A percentile compares a stretch with the other conserved stretches of the same genome.
Evolutionary conservation across 1,140 invertebrate genomes (phyloP).

Genomic region (Phocides pigmalion): DNA sequence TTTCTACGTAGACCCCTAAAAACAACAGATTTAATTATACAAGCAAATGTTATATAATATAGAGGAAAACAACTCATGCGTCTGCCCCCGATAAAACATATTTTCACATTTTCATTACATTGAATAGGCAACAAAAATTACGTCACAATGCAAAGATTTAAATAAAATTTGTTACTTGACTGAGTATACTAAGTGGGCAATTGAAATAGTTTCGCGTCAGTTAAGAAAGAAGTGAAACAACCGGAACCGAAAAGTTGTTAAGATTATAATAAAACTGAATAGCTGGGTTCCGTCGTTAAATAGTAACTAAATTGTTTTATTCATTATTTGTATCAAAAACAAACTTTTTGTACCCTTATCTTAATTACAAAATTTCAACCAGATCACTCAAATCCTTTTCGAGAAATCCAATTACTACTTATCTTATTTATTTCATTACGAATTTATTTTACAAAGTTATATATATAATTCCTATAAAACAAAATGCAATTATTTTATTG

Average conservation of each 20-base stretch:
- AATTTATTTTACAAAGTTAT: no score
- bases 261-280: not conserved
- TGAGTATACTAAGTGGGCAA: constrained; percentile 30
- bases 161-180: constrained; percentile 32
- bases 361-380: no score
- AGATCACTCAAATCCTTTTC: no score
- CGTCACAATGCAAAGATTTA: constrained; percentile 29
- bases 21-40: not conserved
- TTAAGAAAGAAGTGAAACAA: constrained; percentile 36
- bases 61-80: not conserved
- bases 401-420: no score
- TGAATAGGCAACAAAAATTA: not conserved
- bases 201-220: constrained; percentile 28
- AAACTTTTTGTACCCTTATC: no score
- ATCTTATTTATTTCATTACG: no score
- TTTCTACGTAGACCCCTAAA: no score
- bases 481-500: no score
- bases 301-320: not conserved
- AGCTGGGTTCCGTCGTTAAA: constrained; percentile 1
- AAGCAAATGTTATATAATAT: not conserved
- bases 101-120: constrained; percentile 4
- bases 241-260: constrained; percentile 36
- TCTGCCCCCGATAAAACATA: not conserved
- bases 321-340: not conserved
- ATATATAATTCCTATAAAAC: no score